Evolutionary conservation across 1,140 invertebrate genomes (phyloP), one percentile per base, ranked within the genome.

Genomic region (Cardiocondyla obscurior): DNA sequence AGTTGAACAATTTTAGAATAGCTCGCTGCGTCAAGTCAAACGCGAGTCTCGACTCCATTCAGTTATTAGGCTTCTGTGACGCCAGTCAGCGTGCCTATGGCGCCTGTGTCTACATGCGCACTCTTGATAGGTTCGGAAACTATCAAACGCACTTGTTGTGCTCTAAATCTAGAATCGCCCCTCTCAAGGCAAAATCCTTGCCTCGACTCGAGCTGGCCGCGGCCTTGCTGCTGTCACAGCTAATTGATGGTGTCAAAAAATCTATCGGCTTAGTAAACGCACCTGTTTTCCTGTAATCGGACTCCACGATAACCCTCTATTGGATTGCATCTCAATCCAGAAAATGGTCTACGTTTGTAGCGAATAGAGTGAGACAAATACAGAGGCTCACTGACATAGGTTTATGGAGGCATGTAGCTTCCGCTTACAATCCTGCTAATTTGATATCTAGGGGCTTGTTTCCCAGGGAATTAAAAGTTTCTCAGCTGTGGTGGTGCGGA

Each of bases 111-210:
- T 46, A 46, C 44, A 6, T 46, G 16, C 16, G 44, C 4, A 5
- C 16, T 0, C 14, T 4, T 1, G 16, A n/a, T n/a, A 3, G 4
- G 0, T 46, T n/a, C 16, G 3, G 3, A n/a, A 0, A 3, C 3
- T 1, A 6, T 5, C 0, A n/a, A n/a, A n/a, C n/a, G n/a, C n/a
- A n/a, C n/a, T 22, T 25, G n/a, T 19, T 53, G 1, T 19, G n/a
- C 1, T 22, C 49, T 0, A 53, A 53, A 2, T 53, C 49, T 53
- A n/a, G 19, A 1, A 19, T 53, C 2, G 49, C 49, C 3, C 19
- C 49, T 1, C 49, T 51, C 16, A 51, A 51, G 49, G 8, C 49
- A 0, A 0, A 8, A 3, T 22, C 19, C 0, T 22, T 51, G 5
- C 7, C 49, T 1, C 49, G 49, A 0, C 19, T 51, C 0, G 49